Conservation (phyloP, 2,888 invertebrate genomes). For the Pristionchus fissidentatus region DNA sequence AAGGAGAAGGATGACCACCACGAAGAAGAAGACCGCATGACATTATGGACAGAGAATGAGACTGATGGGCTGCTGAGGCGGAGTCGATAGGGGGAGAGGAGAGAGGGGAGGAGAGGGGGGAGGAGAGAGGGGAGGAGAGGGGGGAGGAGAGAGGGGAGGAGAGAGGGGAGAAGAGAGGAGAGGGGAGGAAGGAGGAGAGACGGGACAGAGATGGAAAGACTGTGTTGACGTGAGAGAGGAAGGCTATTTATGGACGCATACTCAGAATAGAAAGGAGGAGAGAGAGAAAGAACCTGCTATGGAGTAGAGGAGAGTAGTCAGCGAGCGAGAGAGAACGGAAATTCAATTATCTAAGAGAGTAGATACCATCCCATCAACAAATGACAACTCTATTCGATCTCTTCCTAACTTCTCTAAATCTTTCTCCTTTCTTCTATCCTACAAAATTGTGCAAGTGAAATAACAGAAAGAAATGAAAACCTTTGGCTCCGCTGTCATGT, state of each 20-base stretch:
- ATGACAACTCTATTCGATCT: too few species aligned
- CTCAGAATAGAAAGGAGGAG: conserved; percentile 13
- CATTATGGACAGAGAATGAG: conserved; percentile 24
- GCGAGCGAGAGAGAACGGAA: too few species aligned
- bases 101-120: not conserved
- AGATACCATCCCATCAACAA: too few species aligned
- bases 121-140: not conserved
- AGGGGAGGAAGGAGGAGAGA: not conserved
- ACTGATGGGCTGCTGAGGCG: too few species aligned
- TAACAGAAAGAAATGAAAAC: too few species aligned
- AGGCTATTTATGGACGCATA: not conserved
- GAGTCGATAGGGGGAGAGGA: conserved; percentile 8
- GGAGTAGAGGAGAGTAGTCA: too few species aligned
- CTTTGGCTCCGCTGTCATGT: too few species aligned
- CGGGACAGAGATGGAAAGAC: conserved; percentile 8
- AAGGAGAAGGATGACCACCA: conserved; percentile 22
- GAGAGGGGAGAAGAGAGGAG: conserved; percentile 12
- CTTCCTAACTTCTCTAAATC: too few species aligned
- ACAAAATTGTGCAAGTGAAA: too few species aligned
- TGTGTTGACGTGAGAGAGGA: too few species aligned
- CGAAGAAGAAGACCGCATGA: conserved; percentile 28
- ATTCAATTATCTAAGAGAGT: too few species aligned
- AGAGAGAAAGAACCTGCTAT: not conserved
- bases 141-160: conserved; percentile 16
- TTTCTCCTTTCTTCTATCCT: too few species aligned